These are phyloP conservation scores for Trematocara variabile DNA, from an alignment of 2,113 vertebrate species.

Conservation along the genomic window DNA sequence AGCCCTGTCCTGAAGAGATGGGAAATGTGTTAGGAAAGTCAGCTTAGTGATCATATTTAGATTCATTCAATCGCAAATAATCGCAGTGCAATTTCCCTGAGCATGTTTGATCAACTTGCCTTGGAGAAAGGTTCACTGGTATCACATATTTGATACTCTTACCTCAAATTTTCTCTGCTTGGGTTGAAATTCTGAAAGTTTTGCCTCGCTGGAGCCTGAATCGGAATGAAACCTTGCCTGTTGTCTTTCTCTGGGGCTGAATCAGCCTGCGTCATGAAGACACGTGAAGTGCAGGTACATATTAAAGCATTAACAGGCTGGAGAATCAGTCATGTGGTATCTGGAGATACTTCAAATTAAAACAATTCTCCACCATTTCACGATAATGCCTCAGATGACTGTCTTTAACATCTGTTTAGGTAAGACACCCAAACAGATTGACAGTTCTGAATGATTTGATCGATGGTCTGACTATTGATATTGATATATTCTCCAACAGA, in stretches of 20 bases:
- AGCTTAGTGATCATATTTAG: neutral
- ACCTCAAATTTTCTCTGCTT: constrained; percentile 55
- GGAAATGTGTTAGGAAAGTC: neutral
- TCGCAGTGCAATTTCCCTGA: neutral
- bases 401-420: neutral
- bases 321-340: neutral
- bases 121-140: neutral
- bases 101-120: neutral
- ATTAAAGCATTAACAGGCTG: neutral
- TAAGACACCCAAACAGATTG: neutral
- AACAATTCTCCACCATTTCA: neutral
- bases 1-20: constrained; percentile 30
- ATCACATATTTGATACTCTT: neutral
- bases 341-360: neutral
- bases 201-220: constrained; percentile 37
- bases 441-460: neutral
- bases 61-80: neutral
- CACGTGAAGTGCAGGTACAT: neutral
- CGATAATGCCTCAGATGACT: neutral
- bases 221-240: constrained; percentile 52
- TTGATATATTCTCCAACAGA: neutral
- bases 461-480: neutral
- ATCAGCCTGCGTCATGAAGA: constrained; percentile 30
- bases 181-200: constrained; percentile 26
- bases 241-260: constrained; percentile 63